A percentile compares a stretch with the other conserved stretches of the same genome.
These are phyloP conservation scores for Dendrolimus pini DNA, from an alignment of 2,888 invertebrate species.

Conservation along the genomic window DNA sequence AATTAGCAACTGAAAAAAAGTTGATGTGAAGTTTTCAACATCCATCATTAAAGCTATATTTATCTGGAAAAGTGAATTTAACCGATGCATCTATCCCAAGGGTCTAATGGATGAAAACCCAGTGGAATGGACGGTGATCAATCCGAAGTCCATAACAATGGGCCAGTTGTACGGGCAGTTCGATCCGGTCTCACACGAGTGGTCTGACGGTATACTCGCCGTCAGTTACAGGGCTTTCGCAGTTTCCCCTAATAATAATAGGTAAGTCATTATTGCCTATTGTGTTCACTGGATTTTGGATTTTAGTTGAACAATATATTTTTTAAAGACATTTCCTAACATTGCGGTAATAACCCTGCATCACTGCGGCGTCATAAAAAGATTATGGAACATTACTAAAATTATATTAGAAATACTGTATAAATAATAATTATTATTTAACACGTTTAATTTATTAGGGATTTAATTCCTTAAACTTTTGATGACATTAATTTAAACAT, in stretches of 20 bases:
- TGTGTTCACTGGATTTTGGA: too few relatives aligned
- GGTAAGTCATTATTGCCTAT: conserved; percentile 44
- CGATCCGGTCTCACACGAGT: conserved; percentile 95
- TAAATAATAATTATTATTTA: too few relatives aligned
- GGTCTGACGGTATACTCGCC: conserved; percentile 93
- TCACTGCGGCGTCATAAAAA: too few relatives aligned
- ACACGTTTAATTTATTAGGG: too few relatives aligned
- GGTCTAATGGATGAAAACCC: conserved; percentile 84
- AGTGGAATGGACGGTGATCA: conserved; percentile 88
- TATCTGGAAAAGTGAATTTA: too few relatives aligned
- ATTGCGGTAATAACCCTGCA: too few relatives aligned
- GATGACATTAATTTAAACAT: not conserved
- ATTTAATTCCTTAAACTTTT: too few relatives aligned
- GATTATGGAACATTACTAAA: too few relatives aligned
- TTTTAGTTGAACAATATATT: too few relatives aligned
- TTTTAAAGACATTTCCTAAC: too few relatives aligned
- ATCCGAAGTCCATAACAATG: conserved; percentile 97
- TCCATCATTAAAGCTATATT: too few relatives aligned
- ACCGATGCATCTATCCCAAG: conserved; percentile 38
- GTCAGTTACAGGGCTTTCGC: conserved; percentile 89
- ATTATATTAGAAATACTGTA: too few relatives aligned
- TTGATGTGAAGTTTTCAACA: not conserved
- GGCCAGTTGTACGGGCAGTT: conserved; percentile 97
- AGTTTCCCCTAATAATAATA: conserved; percentile 82
- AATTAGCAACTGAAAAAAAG: conserved; percentile 4